Percentiles rank a stretch among this genome's conserved stretches.
Evolutionary conservation across 2,888 invertebrate genomes (phyloP).

Genomic region (Trypoxylon attenuatum): DNA sequence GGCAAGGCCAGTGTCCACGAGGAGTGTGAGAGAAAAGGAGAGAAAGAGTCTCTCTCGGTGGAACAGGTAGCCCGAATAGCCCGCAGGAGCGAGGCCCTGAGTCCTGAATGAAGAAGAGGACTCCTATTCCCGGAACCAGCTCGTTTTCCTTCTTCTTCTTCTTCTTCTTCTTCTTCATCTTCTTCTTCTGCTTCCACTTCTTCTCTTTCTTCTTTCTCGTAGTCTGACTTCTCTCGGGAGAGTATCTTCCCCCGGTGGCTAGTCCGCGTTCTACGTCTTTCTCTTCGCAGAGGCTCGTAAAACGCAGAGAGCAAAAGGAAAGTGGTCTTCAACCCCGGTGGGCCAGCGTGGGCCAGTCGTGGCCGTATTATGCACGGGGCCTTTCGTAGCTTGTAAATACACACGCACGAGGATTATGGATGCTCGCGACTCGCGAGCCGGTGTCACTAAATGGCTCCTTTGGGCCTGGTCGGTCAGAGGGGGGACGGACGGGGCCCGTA

Average conservation of each 20-base stretch:
- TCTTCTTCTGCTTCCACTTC: neutral
- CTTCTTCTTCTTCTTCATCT: constrained; percentile 4
- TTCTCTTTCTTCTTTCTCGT: neutral
- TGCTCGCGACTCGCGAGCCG: constrained; percentile 53
- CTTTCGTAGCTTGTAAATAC: constrained; percentile 54
- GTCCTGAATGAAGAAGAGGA: constrained; percentile 53
- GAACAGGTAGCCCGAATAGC: constrained; percentile 64
- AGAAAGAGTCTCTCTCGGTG: constrained; percentile 20
- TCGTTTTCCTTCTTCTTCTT: constrained; percentile 27
- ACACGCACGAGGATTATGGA: constrained; percentile 54
- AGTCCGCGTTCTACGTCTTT: neutral
- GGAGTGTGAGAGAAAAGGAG: constrained; percentile 27
- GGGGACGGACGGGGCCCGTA: constrained; percentile 39
- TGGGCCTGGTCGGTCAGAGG: constrained; percentile 3
- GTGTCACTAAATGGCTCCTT: constrained; percentile 34
- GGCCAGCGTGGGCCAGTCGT: constrained; percentile 19
- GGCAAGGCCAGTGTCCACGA: constrained; percentile 29
- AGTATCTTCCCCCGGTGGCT: neutral
- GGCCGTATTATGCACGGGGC: constrained; percentile 28
- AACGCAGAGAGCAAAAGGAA: constrained; percentile 7
- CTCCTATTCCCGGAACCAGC: constrained; percentile 50
- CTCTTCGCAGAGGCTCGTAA: neutral
- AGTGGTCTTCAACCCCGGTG: constrained; percentile 39
- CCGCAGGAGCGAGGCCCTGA: constrained; percentile 43
- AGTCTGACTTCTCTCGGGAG: neutral